Evolutionary conservation across 2,797 vertebrate genomes (phyloP).

Genomic region (Presbytis comata): DNA sequence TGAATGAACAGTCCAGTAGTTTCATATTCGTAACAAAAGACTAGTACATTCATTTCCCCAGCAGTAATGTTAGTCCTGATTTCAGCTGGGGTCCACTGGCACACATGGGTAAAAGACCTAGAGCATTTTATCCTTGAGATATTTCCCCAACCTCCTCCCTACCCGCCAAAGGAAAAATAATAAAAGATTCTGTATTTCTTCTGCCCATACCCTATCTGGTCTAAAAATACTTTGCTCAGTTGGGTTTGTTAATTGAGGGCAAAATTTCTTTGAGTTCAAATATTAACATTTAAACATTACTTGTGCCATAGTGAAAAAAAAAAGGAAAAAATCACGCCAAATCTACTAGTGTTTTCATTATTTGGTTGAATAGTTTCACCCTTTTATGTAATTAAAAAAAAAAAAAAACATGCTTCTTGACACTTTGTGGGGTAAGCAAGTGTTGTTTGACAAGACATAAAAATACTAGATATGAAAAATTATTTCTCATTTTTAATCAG

Average conservation of each 20-base stretch:
- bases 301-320: constrained; percentile 17
- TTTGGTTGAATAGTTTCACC: neutral
- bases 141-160: neutral
- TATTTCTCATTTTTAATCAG: constrained; percentile 53
- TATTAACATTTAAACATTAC: constrained; percentile 36
- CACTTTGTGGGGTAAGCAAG: neutral
- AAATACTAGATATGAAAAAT: neutral
- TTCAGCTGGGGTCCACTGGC: neutral
- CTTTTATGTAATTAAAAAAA: neutral
- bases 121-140: constrained; percentile 28
- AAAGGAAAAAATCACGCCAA: neutral
- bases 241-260: neutral
- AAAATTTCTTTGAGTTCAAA: constrained; percentile 38
- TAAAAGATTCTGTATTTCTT: neutral
- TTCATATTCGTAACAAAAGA: constrained; percentile 30
- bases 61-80: neutral
- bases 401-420: constrained; percentile 7
- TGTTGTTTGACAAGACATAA: constrained; percentile 4
- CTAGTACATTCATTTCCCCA: neutral
- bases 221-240: neutral
- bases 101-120: neutral
- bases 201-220: neutral
- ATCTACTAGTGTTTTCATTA: constrained; percentile 22
- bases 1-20: neutral
- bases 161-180: neutral